Evolutionary conservation across 92 coral and sea anemone species (phyloP), one percentile per base, ranked within the genome.

Genomic region (Siderastrea siderea): DNA sequence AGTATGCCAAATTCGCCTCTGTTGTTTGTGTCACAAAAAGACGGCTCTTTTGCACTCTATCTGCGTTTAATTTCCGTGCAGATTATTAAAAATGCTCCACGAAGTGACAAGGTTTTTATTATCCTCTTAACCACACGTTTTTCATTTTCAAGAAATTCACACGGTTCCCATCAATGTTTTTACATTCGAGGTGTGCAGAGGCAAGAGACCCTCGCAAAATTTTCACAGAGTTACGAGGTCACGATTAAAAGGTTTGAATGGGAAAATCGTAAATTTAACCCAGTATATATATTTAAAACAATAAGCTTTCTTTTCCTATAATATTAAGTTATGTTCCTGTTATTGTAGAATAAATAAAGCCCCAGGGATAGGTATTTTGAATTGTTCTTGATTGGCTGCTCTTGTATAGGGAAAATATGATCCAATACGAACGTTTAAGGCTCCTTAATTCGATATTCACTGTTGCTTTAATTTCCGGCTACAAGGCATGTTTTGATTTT

Each of bases 381-480:
- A 54, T 55, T 55, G 78, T 47, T 82, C 53, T 69, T 71, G 58
- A 82, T 82, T 70, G 86, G 84, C 11, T 57, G 78, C 53, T n/a
- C 54, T 13, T 47, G 57, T 45, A 9, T 55, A 60, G 72, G 3
- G 3, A 19, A 17, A 45, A 49, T 6, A 7, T 47, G 61, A 53
- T 12, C 87, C 87, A 59, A 51, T 59, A 51, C 74, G 63, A 71
- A 26, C 55, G 68, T 71, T 61, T 46, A 50, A 49, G 54, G 70
- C 63, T 74, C 73, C 73, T 65, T 84, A 57, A 84, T 84, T 84
- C 71, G 81, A 84, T 74, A 62, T 69, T 70, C 80, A 84, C 81
- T 60, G 53, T 50, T 50, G 4, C 80, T 84, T 84, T 84, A 84
- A 84, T 84, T 84, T 84, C 87, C 87, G 87, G 87, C 63, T 12